Percentiles rank a stretch among this genome's conserved stretches.
These are phyloP conservation scores for Montipora capricornis DNA, from an alignment of 64 coral and sea anemone genomes.

Conservation along the genomic window DNA sequence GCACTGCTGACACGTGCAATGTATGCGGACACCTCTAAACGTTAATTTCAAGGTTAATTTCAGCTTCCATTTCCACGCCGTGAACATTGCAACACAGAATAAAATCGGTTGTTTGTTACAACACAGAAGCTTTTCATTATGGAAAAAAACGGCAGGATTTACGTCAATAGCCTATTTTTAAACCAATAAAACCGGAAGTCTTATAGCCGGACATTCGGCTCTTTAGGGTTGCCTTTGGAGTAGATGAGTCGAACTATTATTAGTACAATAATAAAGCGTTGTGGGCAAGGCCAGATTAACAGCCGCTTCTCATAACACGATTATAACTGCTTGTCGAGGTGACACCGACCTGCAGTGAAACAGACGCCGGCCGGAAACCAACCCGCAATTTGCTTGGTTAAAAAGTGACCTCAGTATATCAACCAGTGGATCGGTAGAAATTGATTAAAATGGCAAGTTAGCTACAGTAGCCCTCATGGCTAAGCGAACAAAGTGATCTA, in stretches of 20 bases:
- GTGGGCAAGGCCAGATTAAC: not conserved
- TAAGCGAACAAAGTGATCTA: no score
- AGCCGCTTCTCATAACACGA: not conserved
- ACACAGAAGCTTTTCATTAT: not conserved
- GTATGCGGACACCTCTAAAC: not conserved
- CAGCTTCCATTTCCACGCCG: no score
- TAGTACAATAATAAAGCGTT: not conserved
- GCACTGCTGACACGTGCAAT: not conserved
- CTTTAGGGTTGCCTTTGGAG: not conserved
- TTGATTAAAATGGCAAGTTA: no score
- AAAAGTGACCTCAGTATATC: no score
- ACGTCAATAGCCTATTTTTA: conserved; percentile 37
- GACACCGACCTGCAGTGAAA: not conserved
- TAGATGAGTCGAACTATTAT: not conserved
- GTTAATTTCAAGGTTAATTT: not conserved
- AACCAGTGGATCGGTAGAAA: no score
- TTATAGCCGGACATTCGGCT: not conserved
- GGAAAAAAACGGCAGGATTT: not conserved
- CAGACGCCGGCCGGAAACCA: not conserved
- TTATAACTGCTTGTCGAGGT: not conserved
- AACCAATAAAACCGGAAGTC: not conserved
- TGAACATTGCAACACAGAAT: not conserved
- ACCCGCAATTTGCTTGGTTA: not conserved
- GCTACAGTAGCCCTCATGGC: no score
- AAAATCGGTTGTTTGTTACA: not conserved